Conservation (phyloP, 2,797 vertebrate genomes). For the Leptodactylus fallax region DNA sequence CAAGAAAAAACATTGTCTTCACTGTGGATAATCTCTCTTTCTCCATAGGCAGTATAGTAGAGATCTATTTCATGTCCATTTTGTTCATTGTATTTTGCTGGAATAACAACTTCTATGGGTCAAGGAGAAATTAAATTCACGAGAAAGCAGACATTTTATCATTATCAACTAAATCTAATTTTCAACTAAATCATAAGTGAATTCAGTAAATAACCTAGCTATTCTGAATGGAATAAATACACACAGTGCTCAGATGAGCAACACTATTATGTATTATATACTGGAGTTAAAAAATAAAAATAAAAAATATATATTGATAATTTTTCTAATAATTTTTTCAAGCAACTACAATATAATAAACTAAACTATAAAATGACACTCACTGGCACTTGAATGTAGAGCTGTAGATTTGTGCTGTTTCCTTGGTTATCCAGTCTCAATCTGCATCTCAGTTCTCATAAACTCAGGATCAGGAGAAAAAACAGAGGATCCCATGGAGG, state of each 20-base stretch:
- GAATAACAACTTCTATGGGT: too few relatives aligned
- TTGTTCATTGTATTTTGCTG: too few relatives aligned
- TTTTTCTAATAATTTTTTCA: neutral
- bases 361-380: neutral
- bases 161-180: too few relatives aligned
- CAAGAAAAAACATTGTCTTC: too few relatives aligned
- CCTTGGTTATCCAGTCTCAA: too few relatives aligned
- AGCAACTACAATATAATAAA: neutral
- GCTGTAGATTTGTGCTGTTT: neutral
- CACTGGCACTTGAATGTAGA: neutral
- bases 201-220: neutral
- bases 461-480: neutral
- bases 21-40: too few relatives aligned
- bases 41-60: too few relatives aligned
- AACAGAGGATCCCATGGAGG: conserved; percentile 5
- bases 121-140: neutral
- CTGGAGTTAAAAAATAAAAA: neutral
- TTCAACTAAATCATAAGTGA: too few relatives aligned
- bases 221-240: too few relatives aligned
- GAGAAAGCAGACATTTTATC: neutral
- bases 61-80: neutral
- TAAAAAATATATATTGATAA: neutral
- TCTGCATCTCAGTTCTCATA: neutral
- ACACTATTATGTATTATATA: neutral
- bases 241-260: too few relatives aligned